These are phyloP conservation scores for Platichthys flesus DNA, from an alignment of 2,113 vertebrate genomes.

Conservation along the genomic window DNA sequence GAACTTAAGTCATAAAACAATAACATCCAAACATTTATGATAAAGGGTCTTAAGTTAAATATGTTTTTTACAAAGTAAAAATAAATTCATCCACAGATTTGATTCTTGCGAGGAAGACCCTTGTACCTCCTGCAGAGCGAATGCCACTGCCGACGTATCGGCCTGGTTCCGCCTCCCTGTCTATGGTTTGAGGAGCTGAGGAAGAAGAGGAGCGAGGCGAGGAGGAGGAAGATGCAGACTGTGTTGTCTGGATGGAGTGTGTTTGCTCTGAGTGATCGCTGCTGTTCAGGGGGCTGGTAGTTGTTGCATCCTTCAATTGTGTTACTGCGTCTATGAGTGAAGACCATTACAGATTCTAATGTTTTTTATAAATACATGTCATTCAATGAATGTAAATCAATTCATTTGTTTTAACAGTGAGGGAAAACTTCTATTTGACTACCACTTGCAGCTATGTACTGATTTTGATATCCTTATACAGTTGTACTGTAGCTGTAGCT, in stretches of 20 bases:
- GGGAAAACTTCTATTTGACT: not conserved
- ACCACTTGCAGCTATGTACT: not conserved
- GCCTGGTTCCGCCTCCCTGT: slow-evolving; percentile 14
- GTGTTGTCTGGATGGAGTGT: not conserved
- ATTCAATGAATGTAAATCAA: not conserved
- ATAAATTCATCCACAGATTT: not conserved
- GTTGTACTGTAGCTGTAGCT: not conserved
- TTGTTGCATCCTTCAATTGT: slow-evolving; percentile 56
- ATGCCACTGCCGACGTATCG: slow-evolving; percentile 24
- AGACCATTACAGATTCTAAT: not conserved
- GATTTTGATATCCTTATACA: not conserved
- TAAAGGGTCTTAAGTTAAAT: not conserved
- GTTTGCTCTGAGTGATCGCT: not conserved
- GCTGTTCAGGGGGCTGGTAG: slow-evolving; percentile 26
- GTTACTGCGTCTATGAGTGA: slow-evolving; percentile 57
- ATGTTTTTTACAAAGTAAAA: not conserved
- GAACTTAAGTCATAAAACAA: slow-evolving; percentile 3
- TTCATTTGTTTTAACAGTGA: not conserved
- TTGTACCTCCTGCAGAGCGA: slow-evolving; percentile 61
- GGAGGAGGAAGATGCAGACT: slow-evolving; percentile 3
- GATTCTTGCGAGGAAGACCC: not conserved
- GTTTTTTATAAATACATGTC: not conserved
- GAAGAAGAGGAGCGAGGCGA: slow-evolving; percentile 1
- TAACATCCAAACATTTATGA: too few relatives aligned
- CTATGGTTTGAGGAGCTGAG: not conserved